These are phyloP conservation scores for Phyllostomus hastatus DNA, from an alignment of 2,113 vertebrate species.

Conservation along the genomic window DNA sequence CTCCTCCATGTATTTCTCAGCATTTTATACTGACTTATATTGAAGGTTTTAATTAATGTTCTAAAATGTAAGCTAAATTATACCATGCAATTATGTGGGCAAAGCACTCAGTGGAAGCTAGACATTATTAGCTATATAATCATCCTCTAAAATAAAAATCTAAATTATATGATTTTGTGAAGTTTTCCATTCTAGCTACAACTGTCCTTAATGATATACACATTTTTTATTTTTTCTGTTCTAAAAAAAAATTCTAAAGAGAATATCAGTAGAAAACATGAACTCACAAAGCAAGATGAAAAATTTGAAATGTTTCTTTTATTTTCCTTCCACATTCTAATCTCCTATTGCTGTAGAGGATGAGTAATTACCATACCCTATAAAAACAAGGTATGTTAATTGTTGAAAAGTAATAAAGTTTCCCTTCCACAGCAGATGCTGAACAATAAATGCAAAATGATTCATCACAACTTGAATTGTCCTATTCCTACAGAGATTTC, in stretches of 20 bases:
- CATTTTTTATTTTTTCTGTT: constrained; percentile 24
- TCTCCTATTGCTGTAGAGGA: not conserved
- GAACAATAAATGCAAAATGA: not conserved
- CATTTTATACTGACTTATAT: constrained; percentile 39
- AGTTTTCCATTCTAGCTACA: constrained; percentile 49
- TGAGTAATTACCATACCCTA: not conserved
- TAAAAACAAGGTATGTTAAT: not conserved
- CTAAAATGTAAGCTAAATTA: constrained; percentile 40
- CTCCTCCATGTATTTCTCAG: not conserved
- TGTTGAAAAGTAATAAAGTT: not conserved
- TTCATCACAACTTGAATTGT: not conserved
- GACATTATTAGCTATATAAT: constrained; percentile 52
- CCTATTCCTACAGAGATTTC: not conserved
- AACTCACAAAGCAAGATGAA: not conserved
- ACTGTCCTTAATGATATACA: constrained; percentile 33
- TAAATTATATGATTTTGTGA: constrained; percentile 47
- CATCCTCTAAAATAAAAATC: constrained; percentile 46
- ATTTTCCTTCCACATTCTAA: not conserved
- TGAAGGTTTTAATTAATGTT: constrained; percentile 59
- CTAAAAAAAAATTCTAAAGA: not conserved
- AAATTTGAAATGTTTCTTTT: constrained; percentile 14
- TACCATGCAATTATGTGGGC: constrained; percentile 52
- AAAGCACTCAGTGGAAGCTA: constrained; percentile 3
- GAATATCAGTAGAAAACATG: not conserved
- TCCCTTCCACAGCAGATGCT: not conserved